Evolutionary conservation across 2,888 invertebrate genomes (phyloP).

Genomic region (Cybosia mesomella): DNA sequence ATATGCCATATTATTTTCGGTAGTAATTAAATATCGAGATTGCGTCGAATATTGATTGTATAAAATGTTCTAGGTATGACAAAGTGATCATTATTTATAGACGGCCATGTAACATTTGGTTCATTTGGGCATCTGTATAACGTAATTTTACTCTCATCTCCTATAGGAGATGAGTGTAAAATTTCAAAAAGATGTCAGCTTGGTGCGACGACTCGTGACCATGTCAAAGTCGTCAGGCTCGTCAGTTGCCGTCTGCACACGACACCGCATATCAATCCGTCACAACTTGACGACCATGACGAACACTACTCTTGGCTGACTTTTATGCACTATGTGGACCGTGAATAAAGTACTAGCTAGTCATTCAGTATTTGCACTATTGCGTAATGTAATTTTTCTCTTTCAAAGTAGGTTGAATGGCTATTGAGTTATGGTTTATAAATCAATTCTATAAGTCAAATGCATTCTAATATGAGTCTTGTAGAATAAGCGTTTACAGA

Average conservation of each 20-base stretch:
- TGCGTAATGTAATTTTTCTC: slow-evolving; percentile 38
- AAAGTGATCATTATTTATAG: background rate
- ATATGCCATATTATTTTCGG: no score
- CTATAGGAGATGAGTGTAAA: slow-evolving; percentile 56
- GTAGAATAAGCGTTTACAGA: no score
- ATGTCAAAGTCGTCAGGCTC: slow-evolving; percentile 57
- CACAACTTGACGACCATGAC: slow-evolving; percentile 69
- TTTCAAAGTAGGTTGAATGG: slow-evolving; percentile 11
- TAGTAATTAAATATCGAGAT: background rate
- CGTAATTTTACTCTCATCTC: no score
- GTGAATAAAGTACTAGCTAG: slow-evolving; percentile 36
- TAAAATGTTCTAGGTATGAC: background rate
- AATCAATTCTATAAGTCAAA: background rate
- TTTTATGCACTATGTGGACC: slow-evolving; percentile 46
- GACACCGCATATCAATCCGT: slow-evolving; percentile 65
- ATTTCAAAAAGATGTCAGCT: slow-evolving; percentile 73
- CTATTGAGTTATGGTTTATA: background rate
- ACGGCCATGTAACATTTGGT: background rate
- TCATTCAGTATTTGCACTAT: slow-evolving; percentile 39
- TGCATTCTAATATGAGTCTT: background rate
- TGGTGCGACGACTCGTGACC: slow-evolving; percentile 79
- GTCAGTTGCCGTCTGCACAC: slow-evolving; percentile 54
- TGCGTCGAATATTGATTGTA: background rate
- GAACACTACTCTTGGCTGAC: slow-evolving; percentile 54
- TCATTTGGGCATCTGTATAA: slow-evolving; percentile 7